A percentile compares a stretch with the other conserved stretches of the same genome.
Conservation (phyloP, 1,140 invertebrate genomes). For the Pseudomyrmex dendroicus region DNA sequence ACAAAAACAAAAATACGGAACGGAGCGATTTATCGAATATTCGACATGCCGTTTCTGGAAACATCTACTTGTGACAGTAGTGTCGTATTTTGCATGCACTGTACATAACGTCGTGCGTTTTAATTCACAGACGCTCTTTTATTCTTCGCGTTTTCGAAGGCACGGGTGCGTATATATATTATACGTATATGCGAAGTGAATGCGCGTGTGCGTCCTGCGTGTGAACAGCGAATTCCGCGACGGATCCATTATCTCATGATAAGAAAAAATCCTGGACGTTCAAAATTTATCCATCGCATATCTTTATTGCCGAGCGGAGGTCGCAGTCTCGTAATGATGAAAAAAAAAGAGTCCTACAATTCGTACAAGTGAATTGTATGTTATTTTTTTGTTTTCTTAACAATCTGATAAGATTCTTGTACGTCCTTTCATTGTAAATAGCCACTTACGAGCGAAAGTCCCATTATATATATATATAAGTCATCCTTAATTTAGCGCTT, state of each 20-base stretch:
- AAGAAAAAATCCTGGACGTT: too few species aligned
- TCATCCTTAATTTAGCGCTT: slow-evolving; percentile 14
- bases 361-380: not conserved
- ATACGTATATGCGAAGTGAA: too few species aligned
- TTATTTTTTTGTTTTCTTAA: not conserved
- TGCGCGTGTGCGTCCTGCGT: too few species aligned
- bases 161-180: too few species aligned
- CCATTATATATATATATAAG: slow-evolving; percentile 42
- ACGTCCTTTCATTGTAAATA: slow-evolving; percentile 42
- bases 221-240: too few species aligned
- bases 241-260: too few species aligned
- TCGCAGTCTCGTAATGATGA: not conserved
- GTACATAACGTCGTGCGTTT: too few species aligned
- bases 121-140: slow-evolving; percentile 5
- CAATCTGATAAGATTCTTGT: not conserved
- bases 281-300: too few species aligned
- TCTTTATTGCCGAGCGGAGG: not conserved
- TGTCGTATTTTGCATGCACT: not conserved
- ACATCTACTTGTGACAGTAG: slow-evolving; percentile 4
- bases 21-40: not conserved
- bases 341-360: not conserved
- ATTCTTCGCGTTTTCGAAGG: not conserved
- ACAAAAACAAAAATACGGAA: slow-evolving; percentile 6
- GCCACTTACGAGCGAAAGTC: slow-evolving; percentile 3
- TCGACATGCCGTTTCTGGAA: not conserved